Evolutionary conservation across 2,113 vertebrate species (phyloP), one percentile per base, ranked within the genome.

Genomic region (Gymnarchus niloticus): DNA sequence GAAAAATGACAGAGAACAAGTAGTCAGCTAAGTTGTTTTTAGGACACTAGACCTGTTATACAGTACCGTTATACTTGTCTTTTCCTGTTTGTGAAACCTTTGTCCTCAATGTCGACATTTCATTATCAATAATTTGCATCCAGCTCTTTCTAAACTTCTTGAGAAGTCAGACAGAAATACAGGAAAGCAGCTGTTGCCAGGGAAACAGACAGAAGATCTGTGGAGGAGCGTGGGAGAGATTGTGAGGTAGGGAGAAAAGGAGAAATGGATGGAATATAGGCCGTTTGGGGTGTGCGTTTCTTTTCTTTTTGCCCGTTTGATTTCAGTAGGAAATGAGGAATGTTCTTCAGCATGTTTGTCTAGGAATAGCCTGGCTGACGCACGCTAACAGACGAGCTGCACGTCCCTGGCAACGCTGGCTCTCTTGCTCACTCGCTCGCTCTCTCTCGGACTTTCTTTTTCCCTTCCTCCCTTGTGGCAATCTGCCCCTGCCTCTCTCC

Each of bases 151-250:
- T 8, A 65, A 76, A 76, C 33, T 87, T 85, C 86, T 83, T 91
- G 87, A 91, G 89, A 93, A 92, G 87, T 77, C 86, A 88, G 90
- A 89, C 89, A 90, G 92, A 92, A 92, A 94, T 93, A 93, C 93
- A 94, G 93, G 94, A 95, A n/a, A 93, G 91, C 94, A 92, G 93
- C 92, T 93, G 93, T 95, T 94, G 90, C 93, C 91, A 94, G 88
- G 93, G 93, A 92, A 93, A 94, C 93, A 89, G 89, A 37, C 87
- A 89, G 89, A 87, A 90, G 91, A 87, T 90, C 88, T 91, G 88
- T 76, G 77, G 86, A 89, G 56, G 83, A 87, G 91, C 87, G 88
- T 88, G 88, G 89, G 88, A 88, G 89, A 89, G 88, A 90, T 87
- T 87, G 87, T 85, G 88, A 89, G 87, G 90, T 89, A 88, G 88